phyloP scores from a whole-genome alignment of 1,140 invertebrate species.

The Conopomorpha cramerella region DNA sequence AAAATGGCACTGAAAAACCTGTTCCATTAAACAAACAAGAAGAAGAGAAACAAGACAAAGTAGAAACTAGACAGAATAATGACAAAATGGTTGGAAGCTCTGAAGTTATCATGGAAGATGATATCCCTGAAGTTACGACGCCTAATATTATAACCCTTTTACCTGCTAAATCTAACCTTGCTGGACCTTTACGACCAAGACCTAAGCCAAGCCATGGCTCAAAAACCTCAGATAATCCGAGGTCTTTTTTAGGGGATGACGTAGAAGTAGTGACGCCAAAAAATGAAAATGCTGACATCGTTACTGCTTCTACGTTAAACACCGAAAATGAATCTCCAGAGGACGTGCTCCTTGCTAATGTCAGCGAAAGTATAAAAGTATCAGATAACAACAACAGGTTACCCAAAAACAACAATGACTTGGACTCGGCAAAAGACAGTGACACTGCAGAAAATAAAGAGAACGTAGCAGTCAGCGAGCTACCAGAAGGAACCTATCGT shows the following conservation, averaged over 20 bases:
- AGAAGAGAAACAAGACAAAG: slow-evolving; percentile 18
- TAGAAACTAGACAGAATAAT: slow-evolving; percentile 16
- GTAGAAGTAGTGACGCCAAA: slow-evolving; percentile 12
- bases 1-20: slow-evolving; percentile 18
- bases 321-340: slow-evolving; percentile 5
- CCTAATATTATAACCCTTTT: slow-evolving; percentile 60
- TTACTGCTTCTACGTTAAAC: slow-evolving; percentile 7
- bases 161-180: slow-evolving; percentile 67
- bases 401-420: slow-evolving; percentile 37
- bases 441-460: slow-evolving; percentile 8
- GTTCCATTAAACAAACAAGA: slow-evolving; percentile 10
- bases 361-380: slow-evolving; percentile 13
- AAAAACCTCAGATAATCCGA: slow-evolving; percentile 15
- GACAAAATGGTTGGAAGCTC: slow-evolving; percentile 35
- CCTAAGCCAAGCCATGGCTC: slow-evolving; percentile 40
- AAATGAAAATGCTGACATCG: slow-evolving; percentile 13
- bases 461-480: slow-evolving; percentile 9
- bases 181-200: slow-evolving; percentile 58
- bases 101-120: slow-evolving; percentile 40
- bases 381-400: slow-evolving; percentile 26
- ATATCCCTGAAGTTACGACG: slow-evolving; percentile 34
- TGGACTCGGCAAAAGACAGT: slow-evolving; percentile 15
- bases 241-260: slow-evolving; percentile 16
- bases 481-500: slow-evolving; percentile 47
- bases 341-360: slow-evolving; percentile 7